A percentile compares a stretch with the other conserved stretches of the same genome.
Evolutionary conservation across 1,140 invertebrate species (phyloP).

Genomic region (Drosophila sulfurigaster): DNA sequence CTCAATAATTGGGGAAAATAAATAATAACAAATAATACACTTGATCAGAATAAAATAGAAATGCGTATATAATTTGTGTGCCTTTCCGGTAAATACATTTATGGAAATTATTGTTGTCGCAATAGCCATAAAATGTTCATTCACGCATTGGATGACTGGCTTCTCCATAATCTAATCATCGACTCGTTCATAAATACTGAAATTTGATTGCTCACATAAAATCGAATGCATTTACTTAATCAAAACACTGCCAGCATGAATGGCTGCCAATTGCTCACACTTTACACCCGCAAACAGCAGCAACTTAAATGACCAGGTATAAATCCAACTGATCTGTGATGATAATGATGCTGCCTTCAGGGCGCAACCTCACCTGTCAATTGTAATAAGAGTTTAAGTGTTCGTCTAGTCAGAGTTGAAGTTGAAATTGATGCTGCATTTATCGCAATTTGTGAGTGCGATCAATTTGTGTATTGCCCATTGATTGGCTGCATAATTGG

Average conservation of each 20-base stretch:
- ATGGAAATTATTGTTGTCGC: too few species aligned
- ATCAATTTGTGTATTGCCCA: slow-evolving; percentile 33
- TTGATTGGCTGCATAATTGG: slow-evolving; percentile 39
- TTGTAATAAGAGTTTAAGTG: slow-evolving; percentile 8
- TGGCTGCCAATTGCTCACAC: background rate
- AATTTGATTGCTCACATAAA: background rate
- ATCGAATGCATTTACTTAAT: background rate
- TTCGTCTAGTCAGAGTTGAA: background rate
- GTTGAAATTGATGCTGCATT: slow-evolving; percentile 13
- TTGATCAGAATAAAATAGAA: too few species aligned
- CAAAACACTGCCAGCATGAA: background rate
- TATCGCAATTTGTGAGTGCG: slow-evolving; percentile 34
- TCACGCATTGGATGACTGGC: background rate
- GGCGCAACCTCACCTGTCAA: slow-evolving; percentile 17
- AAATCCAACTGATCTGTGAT: background rate
- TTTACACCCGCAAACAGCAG: background rate
- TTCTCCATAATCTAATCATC: background rate
- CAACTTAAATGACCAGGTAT: background rate
- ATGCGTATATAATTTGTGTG: too few species aligned
- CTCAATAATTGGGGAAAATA: too few species aligned
- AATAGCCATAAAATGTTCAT: too few species aligned
- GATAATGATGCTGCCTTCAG: slow-evolving; percentile 10
- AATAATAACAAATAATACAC: too few species aligned
- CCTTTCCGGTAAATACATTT: too few species aligned
- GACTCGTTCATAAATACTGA: background rate